Evolutionary conservation across 2,888 invertebrate genomes (phyloP), one percentile per base, ranked within the genome.

Genomic region (Ophraella communa): DNA sequence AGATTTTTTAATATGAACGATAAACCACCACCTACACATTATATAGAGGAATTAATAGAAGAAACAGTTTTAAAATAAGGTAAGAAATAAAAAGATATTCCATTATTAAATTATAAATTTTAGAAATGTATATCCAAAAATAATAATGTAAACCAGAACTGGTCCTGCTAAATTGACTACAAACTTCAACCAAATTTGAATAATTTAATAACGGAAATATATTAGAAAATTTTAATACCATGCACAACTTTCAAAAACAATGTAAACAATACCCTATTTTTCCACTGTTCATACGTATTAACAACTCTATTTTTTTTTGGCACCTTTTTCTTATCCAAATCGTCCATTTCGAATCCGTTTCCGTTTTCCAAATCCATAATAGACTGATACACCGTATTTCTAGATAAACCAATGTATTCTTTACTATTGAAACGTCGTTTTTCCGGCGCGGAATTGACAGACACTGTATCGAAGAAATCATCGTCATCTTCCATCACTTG

Each of bases 241-340:
- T 62, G 62, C 65, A 52, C 24, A 55, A 33, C 58, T 39, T 42
- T 42, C 21, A 59, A 42, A 57, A 58, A 58, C 66, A 58, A 65
- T 60, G 63, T 60, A 65, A 68, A 66, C 60, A 70, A 73, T 87
- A 87, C 86, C 87, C 85, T 85, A 84, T 84, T 83, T 83, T 85
- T 86, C 87, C 86, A 87, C 83, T 86, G 85, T 82, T 84, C 83
- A 83, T 86, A 86, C 77, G 86, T 85, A 81, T 83, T 85, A 83
- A 83, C 84, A 60, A 66, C 64, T 58, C 68, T 70, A 70, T 55
- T 61, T 84, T 75, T 83, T 79, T 82, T 83, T 83, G 85, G 83
- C 82, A 86, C 85, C 85, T 86, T 85, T 79, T 84, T 73, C 47
- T 66, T 66, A 49, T 73, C 74, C 65, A 76, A 68, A 69, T 68